Evolutionary conservation across 2,113 vertebrate genomes (phyloP).

Genomic region (Verasper variegatus): DNA sequence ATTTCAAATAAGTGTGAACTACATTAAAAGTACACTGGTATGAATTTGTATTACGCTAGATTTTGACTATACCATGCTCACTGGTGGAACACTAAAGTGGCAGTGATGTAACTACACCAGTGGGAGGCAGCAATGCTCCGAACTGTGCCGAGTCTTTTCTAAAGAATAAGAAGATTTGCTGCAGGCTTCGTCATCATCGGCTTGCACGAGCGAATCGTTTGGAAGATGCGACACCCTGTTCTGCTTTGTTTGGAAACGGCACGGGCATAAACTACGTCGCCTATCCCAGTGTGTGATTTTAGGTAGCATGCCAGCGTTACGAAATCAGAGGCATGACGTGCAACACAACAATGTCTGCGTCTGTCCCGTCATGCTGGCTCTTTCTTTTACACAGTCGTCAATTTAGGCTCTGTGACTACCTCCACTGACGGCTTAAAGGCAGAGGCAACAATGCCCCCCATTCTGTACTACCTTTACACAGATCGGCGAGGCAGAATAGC

Average conservation of each 20-base stretch:
- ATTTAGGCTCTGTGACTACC: background rate
- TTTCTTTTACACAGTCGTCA: background rate
- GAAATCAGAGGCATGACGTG: too few relatives aligned
- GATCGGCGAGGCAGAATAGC: background rate
- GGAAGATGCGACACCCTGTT: background rate
- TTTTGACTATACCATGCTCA: background rate
- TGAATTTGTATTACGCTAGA: background rate
- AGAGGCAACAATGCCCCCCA: background rate
- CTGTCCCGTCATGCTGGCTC: background rate
- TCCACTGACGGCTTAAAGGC: conserved; percentile 1
- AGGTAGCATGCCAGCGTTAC: background rate
- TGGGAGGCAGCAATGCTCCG: background rate
- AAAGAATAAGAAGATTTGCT: background rate
- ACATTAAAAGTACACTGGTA: background rate
- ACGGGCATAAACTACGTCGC: background rate
- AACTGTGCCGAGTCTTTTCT: background rate
- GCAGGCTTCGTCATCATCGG: background rate
- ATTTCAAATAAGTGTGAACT: too few relatives aligned
- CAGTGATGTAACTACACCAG: background rate
- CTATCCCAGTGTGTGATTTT: background rate
- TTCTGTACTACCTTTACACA: background rate
- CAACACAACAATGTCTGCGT: too few relatives aligned
- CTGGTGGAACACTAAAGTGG: background rate
- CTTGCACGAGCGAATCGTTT: background rate
- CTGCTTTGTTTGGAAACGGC: background rate